Evolutionary conservation across 2,113 vertebrate genomes (phyloP), one percentile per base, ranked within the genome.

Genomic region (Gadus macrocephalus): DNA sequence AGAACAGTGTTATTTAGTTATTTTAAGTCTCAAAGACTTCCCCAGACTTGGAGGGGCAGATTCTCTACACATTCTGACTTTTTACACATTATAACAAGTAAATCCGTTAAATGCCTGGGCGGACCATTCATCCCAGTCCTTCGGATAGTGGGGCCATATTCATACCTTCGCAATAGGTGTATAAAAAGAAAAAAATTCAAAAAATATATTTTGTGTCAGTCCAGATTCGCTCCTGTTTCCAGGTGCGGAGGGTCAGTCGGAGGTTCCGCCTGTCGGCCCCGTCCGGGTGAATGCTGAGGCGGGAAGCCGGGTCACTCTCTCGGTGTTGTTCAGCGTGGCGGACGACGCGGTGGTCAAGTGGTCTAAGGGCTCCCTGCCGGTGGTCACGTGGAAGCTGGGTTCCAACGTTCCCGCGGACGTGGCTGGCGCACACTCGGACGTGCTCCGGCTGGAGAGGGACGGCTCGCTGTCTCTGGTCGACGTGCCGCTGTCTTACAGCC

Each of bases 391-490:
- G 90, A 81, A 53, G 3, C 20, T 91, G 16, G 64, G 62, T 3
- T 71, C 77, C 1, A 1, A 0, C 1, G 2, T 0, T 1, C 6
- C 71, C 22, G 76, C 91, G 1, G 42, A 66, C 62, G 65, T 90
- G 2, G 62, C 53, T 1, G 1, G 0, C 0, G 5, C 7, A 19
- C 5, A 66, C 0, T 49, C 0, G 0, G 9, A 56, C 0, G 78
- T 88, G 19, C 70, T 91, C 38, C 65, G 9, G 3, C 15, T 88
- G 0, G 81, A 87, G 0, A 6, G 0, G 9, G 15, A 72, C 9
- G 91, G 88, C 20, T 90, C 88, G 0, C 86, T 93, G 0, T 78
- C 79, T 1, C 85, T 93, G 62, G 28, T 60, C 3, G 76, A 85
- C 5, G 84, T 90, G 28, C 14, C 78, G 0, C 38, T 79, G 2